Percentiles rank a stretch among this genome's conserved stretches.
These are phyloP conservation scores for Amorpha juglandis DNA, from an alignment of 2,888 invertebrate genomes.

Conservation along the genomic window DNA sequence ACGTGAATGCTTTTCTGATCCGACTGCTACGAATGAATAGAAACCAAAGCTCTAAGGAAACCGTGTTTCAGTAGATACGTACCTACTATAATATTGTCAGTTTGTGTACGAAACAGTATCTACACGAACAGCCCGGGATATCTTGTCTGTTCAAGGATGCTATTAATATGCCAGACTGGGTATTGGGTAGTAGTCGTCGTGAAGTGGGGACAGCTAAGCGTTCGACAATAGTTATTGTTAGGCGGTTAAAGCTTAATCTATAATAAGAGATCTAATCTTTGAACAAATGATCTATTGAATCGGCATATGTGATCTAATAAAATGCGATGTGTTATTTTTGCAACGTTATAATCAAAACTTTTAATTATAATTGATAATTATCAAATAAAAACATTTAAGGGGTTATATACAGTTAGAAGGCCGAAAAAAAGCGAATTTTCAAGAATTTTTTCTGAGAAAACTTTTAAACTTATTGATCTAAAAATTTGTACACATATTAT, in stretches of 20 bases:
- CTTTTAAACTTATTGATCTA: too few relatives aligned
- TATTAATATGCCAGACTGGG: slow-evolving; percentile 37
- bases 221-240: slow-evolving; percentile 13
- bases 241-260: not conserved
- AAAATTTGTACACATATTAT: too few relatives aligned
- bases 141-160: slow-evolving; percentile 32
- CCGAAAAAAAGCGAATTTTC: too few relatives aligned
- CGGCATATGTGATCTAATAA: too few relatives aligned
- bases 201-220: not conserved
- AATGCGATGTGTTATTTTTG: too few relatives aligned
- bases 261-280: too few relatives aligned
- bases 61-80: not conserved
- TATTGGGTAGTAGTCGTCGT: not conserved
- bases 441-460: too few relatives aligned
- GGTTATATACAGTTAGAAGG: too few relatives aligned
- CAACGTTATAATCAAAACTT: too few relatives aligned
- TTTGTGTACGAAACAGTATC: slow-evolving; percentile 14
- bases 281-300: too few relatives aligned
- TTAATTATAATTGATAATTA: too few relatives aligned
- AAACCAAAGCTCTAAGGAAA: not conserved
- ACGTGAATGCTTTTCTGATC: not conserved
- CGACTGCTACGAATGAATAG: not conserved
- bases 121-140: slow-evolving; percentile 11
- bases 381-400: too few relatives aligned
- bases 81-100: not conserved